Evolutionary conservation across 64 coral and sea anemone species (phyloP), one percentile per base, ranked within the genome.

Genomic region (Montipora efflorescens): DNA sequence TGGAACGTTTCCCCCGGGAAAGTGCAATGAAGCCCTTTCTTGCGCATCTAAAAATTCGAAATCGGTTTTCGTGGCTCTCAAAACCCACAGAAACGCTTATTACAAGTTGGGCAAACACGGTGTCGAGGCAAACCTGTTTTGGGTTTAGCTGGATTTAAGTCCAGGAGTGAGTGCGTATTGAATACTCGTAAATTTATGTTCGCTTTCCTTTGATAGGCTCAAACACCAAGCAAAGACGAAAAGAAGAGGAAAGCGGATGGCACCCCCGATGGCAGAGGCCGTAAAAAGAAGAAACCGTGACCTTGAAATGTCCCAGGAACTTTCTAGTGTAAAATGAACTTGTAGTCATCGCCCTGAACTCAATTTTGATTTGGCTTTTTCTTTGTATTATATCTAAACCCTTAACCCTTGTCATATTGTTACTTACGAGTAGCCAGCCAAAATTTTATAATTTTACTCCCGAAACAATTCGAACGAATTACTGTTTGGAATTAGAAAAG

Each of bases 181-280:
- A 64, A 14, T 11, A 12, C 4, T 15, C 4, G 61, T 64, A 4
- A 64, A 47, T 2, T 62, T 19, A 5, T 59, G 4, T 44, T 16
- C 10, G 1, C 2, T 82, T 82, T 83, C 2, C 7, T 66, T 6
- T 66, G 4, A 13, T 64, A 86, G 82, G 64, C 82, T 21, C 82
- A 86, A 67, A 86, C 82, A 50, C 82, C 92, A 7, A 69, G n/a
- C 50, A 78, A 93, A 53, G 74, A 86, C 7, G 93, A 95, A 78
- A 85, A 98, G 92, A 98, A 96, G 16, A 91, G 97, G 46, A 98
- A 98, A 74, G 97, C 97, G 10, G 97, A 98, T 84, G 97, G 97
- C 5, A 98, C 97, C 13, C 97, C 97, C 9, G 97, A 98, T 58
- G 97, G 97, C 4, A 87, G 97, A 7, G 97, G 97, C 28, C 91